Percentiles rank a stretch among this genome's conserved stretches.
phyloP scores from a whole-genome alignment of 2,113 vertebrate species.

The Barnardius zonarius region DNA sequence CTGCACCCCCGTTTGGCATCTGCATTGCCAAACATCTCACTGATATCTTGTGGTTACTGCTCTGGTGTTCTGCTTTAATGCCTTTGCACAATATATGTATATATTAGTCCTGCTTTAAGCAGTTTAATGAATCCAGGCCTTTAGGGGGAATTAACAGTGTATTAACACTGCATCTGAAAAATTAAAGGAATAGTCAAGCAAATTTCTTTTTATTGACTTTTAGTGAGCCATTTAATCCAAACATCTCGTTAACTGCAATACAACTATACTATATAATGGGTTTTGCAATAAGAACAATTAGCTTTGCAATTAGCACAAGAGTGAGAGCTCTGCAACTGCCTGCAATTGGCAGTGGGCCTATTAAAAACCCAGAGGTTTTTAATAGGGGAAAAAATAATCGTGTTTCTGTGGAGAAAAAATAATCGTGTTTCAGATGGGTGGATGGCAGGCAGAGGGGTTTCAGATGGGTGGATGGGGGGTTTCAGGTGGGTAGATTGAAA shows the following conservation, averaged over 20 bases:
- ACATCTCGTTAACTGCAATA: conserved; percentile 79
- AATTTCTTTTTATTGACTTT: conserved; percentile 84
- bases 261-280: conserved; percentile 77
- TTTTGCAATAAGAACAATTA: conserved; percentile 83
- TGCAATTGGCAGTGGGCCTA: conserved; percentile 37
- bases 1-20: neutral
- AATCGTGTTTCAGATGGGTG: neutral
- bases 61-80: neutral
- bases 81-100: neutral
- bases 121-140: conserved; percentile 67
- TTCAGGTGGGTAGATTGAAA: neutral
- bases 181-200: conserved; percentile 76
- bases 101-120: conserved; percentile 40
- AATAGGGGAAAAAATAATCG: neutral
- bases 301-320: conserved; percentile 79
- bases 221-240: conserved; percentile 82
- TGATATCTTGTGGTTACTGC: neutral
- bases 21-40: neutral
- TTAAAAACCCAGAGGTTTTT: neutral
- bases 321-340: conserved; percentile 63
- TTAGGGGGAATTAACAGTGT: conserved; percentile 65
- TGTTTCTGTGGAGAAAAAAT: neutral
- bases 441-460: too few species aligned
- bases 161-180: conserved; percentile 73
- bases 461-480: too few species aligned